phyloP scores from a whole-genome alignment of 2,888 invertebrate species.

The Eurytoma californica region DNA sequence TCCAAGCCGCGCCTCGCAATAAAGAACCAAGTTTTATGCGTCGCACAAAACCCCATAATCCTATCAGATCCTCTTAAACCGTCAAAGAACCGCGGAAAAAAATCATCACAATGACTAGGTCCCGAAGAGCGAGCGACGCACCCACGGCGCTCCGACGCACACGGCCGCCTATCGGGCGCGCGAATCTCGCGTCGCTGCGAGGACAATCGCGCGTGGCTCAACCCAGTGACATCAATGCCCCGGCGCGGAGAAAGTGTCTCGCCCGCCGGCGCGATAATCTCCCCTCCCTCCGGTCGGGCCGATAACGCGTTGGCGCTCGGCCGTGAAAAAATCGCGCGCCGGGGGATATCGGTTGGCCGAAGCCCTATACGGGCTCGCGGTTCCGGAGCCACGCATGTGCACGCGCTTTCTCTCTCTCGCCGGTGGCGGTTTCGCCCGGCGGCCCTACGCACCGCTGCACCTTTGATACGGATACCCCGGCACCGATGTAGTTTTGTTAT shows the following conservation, averaged over 20 bases:
- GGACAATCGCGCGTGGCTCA: no score
- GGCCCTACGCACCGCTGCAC: background rate
- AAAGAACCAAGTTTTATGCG: no score
- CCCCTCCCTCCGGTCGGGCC: background rate
- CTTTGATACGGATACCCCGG: slow-evolving; percentile 25
- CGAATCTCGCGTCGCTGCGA: no score
- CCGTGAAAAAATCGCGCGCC: background rate
- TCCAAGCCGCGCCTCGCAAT: no score
- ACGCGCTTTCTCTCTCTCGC: background rate
- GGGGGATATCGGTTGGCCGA: slow-evolving; percentile 3
- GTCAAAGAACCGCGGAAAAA: no score
- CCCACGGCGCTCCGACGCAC: no score
- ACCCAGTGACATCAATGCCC: background rate
- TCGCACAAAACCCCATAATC: no score
- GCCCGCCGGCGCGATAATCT: background rate
- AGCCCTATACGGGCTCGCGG: background rate
- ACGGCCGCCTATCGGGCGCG: no score
- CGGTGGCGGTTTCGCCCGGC: background rate
- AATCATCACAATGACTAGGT: no score
- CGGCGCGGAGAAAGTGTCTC: background rate
- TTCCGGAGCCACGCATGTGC: slow-evolving; percentile 10
- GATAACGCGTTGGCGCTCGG: slow-evolving; percentile 2
- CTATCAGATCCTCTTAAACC: no score
- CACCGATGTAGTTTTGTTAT: slow-evolving; percentile 4
- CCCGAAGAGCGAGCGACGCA: no score